A percentile compares a stretch with the other conserved stretches of the same genome.
These are phyloP conservation scores for Cervus canadensis DNA, from an alignment of 2,113 vertebrate genomes.

Conservation along the genomic window DNA sequence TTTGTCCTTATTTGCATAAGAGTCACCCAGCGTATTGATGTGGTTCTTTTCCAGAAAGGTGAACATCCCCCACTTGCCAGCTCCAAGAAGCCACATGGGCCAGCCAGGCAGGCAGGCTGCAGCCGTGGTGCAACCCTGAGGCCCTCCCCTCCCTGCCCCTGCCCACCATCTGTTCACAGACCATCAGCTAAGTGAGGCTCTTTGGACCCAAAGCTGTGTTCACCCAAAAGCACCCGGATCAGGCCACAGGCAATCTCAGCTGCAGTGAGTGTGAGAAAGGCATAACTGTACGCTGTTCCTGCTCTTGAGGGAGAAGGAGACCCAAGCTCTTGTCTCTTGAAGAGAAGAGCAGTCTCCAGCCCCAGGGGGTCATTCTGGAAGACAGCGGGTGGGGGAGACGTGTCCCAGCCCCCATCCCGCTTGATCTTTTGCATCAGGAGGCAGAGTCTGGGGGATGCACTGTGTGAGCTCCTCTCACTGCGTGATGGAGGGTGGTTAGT, in stretches of 20 bases:
- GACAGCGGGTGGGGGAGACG: not conserved
- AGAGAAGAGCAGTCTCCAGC: not conserved
- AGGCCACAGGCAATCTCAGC: not conserved
- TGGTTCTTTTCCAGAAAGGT: constrained; percentile 25
- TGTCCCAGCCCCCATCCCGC: not conserved
- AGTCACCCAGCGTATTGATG: not conserved
- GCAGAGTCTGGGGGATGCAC: not conserved
- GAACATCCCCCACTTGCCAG: not conserved
- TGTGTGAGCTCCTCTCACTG: not conserved
- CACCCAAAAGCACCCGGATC: not conserved
- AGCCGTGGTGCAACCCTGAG: too few species aligned
- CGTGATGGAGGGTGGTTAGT: not conserved
- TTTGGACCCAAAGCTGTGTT: not conserved
- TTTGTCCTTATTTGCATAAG: not conserved
- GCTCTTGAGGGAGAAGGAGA: not conserved
- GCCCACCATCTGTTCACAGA: not conserved
- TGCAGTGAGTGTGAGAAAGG: not conserved
- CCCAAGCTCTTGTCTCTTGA: not conserved
- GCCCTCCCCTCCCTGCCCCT: not conserved
- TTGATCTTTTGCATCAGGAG: not conserved
- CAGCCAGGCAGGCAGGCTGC: not conserved
- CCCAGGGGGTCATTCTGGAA: not conserved
- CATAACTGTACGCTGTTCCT: not conserved
- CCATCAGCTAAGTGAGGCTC: not conserved
- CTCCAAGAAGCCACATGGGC: not conserved